Conservation (phyloP, 35 echinoderm and acorn worm species). For the Heliocidaris tuberculata region DNA sequence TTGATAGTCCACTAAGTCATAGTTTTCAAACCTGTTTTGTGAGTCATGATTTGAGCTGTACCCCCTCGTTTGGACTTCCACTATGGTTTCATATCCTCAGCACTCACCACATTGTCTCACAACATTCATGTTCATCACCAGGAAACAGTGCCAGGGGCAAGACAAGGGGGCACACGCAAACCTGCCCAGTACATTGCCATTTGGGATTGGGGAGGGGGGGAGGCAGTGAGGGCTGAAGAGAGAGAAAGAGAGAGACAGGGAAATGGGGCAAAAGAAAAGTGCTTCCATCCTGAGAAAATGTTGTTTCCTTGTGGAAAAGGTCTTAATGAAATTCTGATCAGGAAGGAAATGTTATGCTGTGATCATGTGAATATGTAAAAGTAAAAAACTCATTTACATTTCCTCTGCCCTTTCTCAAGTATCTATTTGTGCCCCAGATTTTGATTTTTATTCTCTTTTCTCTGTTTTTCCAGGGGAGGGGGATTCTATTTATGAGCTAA, state of each 20-base stretch:
- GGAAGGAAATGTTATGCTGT: not conserved
- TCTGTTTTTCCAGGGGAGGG: not conserved
- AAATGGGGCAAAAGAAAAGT: not conserved
- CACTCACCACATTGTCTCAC: constrained; percentile 22
- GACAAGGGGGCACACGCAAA: constrained; percentile 7
- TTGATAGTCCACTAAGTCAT: not conserved
- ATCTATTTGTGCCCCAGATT: not conserved
- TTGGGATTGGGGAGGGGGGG: not conserved
- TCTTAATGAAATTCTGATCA: not conserved
- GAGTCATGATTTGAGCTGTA: constrained; percentile 21
- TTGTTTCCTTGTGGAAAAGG: not conserved
- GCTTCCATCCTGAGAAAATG: not conserved
- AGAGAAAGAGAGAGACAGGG: not conserved
- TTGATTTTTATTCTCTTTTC: not conserved
- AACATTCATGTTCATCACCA: constrained; percentile 26
- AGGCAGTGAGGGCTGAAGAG: not conserved
- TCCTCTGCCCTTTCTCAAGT: not conserved
- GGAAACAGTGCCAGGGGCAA: constrained; percentile 23
- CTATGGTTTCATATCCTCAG: constrained; percentile 25
- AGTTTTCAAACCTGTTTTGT: constrained; percentile 22
- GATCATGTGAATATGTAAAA: not conserved
- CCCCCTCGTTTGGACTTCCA: constrained; percentile 36
- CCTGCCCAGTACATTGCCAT: not conserved
- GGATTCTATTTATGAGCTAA: not conserved
- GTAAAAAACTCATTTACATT: not conserved